These are phyloP conservation scores for Campoplex capitator DNA, from an alignment of 2,888 invertebrate genomes.

Conservation along the genomic window DNA sequence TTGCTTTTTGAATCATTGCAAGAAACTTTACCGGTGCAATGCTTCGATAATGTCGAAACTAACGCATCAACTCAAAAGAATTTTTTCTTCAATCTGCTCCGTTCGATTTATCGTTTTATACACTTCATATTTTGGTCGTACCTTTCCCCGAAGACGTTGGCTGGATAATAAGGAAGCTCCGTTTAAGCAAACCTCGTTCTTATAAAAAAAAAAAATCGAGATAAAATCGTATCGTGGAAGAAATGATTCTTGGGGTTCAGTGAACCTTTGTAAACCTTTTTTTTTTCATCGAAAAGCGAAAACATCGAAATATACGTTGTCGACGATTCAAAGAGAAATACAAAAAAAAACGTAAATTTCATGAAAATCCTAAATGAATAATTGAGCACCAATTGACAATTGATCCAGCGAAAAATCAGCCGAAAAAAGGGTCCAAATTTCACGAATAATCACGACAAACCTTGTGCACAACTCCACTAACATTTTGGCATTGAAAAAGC, in stretches of 20 bases:
- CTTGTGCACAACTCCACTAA: no score
- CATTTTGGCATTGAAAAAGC: no score
- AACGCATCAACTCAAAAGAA: neutral
- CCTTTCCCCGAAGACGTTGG: neutral
- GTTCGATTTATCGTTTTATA: neutral
- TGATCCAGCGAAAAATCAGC: no score
- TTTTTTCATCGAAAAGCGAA: neutral
- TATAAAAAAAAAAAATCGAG: neutral
- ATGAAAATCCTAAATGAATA: no score
- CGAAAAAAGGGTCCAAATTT: no score
- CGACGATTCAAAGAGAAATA: neutral
- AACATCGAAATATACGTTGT: neutral
- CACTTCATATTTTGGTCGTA: neutral
- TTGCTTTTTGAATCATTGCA: constrained; percentile 15
- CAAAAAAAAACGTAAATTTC: neutral
- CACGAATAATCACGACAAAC: no score
- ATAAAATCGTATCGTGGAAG: constrained; percentile 17
- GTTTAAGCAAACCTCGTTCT: neutral
- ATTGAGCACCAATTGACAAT: no score
- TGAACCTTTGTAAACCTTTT: constrained; percentile 14
- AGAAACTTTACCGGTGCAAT: neutral
- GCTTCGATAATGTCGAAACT: neutral
- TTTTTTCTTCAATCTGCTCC: neutral
- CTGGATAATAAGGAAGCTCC: constrained; percentile 3
- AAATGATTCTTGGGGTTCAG: constrained; percentile 15